Evolutionary conservation across 1,140 invertebrate species (phyloP), one percentile per base, ranked within the genome.

Genomic region (Arctopsyche grandis): DNA sequence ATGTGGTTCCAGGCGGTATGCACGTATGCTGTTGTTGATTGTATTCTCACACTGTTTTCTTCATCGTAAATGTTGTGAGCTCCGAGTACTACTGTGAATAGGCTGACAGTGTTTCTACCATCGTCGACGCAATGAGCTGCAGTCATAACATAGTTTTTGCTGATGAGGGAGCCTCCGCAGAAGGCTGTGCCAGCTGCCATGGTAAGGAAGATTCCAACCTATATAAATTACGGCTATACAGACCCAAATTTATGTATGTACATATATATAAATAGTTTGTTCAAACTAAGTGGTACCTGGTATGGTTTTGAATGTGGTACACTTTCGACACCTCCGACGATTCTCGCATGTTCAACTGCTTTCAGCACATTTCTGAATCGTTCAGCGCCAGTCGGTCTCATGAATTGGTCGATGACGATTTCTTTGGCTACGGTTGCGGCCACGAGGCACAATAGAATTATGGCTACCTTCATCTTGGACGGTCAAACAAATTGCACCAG

Each of bases 141-240:
- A 1, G 91, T 92, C 16, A 92, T 79, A 9, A 92, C 87, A 84
- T 88, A 89, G 80, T 85, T 85, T 24, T 85, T 81, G 63, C 87
- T 90, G 83, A 92, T 89, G 46, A 92, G 85, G 1, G 90, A 89
- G 0, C 89, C 91, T 24, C 92, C 91, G 83, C 92, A 93, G 82
- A 91, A 90, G 80, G 88, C 89, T 26, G 84, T 86, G 5, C 85
- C 85, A 26, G 84, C 66, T 19, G 38, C 63, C 16, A 82, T 38
- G 24, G 77, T 81, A 21, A 82, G 66, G 56, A 82, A 71, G 12
- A 82, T 22, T 44, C 77, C 81, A 29, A 79, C 81, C 81, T 82
- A 26, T 60, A 38, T 7, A 16, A 60, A 60, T 60, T 19, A 19
- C 3, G 12, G 29, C 29, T 4, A 4, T 38, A 38, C 7, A 38